Evolutionary conservation across 2,113 vertebrate species (phyloP).

Genomic region (Alligator sinensis): DNA sequence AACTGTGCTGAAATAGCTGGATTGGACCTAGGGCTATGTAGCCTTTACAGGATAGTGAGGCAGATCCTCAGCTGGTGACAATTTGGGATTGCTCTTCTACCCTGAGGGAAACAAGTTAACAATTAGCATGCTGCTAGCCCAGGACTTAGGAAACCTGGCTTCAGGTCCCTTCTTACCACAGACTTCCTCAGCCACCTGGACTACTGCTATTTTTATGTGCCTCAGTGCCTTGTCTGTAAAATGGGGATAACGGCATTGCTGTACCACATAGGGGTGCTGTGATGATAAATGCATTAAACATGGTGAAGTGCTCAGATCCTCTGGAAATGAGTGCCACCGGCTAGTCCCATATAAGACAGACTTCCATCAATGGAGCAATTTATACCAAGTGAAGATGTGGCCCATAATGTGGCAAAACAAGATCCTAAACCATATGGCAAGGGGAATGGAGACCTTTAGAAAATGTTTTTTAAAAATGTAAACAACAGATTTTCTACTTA

Average conservation of each 20-base stretch:
- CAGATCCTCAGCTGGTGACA: not conserved
- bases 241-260: not conserved
- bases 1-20: not conserved
- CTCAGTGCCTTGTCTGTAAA: not conserved
- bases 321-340: not conserved
- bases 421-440: not conserved
- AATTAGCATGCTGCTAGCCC: not conserved
- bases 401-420: not conserved
- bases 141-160: not conserved
- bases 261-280: not conserved
- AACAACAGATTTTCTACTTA: conserved; percentile 48
- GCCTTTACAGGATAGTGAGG: not conserved
- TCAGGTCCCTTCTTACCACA: accelerated
- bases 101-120: not conserved
- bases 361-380: not conserved
- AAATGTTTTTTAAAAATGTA: conserved; percentile 26
- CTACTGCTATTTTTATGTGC: not conserved
- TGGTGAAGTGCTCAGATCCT: accelerated
- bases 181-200: accelerated
- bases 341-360: accelerated
- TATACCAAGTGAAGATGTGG: not conserved
- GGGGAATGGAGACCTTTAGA: conserved; percentile 18
- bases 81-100: not conserved
- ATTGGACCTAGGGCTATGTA: not conserved
- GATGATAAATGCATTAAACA: accelerated